A percentile compares a stretch with the other conserved stretches of the same genome.
Evolutionary conservation across 2,113 vertebrate genomes (phyloP).

Genomic region (Sebastes schlegelii): DNA sequence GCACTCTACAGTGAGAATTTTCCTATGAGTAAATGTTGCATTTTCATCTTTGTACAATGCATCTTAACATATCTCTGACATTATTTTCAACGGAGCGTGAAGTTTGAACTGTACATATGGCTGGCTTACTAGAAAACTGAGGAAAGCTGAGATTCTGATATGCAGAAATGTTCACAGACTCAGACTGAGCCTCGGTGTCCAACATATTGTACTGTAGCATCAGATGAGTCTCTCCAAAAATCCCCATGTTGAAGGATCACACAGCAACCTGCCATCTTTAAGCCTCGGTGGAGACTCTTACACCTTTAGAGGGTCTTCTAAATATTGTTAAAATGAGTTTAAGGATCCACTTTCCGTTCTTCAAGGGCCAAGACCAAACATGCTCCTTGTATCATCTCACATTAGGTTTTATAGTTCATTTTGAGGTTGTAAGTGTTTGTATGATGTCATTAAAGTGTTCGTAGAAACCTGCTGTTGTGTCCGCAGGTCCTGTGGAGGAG

Average conservation of each 20-base stretch:
- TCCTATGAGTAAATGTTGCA: conserved; percentile 51
- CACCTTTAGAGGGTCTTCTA: conserved; percentile 5
- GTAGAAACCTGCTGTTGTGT: conserved; percentile 20
- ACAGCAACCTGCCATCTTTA: conserved; percentile 13
- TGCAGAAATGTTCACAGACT: conserved; percentile 24
- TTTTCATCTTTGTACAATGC: conserved; percentile 58
- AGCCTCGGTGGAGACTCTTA: conserved; percentile 6
- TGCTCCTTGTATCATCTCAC: conserved; percentile 34
- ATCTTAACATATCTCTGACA: conserved; percentile 41
- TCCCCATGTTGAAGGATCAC: background rate
- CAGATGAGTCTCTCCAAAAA: conserved; percentile 19
- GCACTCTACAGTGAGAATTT: conserved; percentile 60
- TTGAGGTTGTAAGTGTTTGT: conserved; percentile 49
- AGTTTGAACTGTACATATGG: conserved; percentile 61
- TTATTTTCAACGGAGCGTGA: conserved; percentile 8
- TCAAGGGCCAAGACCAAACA: conserved; percentile 44
- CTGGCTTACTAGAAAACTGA: conserved; percentile 48
- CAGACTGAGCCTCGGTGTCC: background rate
- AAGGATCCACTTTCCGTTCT: conserved; percentile 41
- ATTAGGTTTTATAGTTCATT: conserved; percentile 25
- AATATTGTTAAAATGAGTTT: conserved; percentile 7
- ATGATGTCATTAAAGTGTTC: conserved; percentile 37
- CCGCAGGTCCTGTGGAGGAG: conserved; percentile 15
- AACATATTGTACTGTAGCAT: background rate
- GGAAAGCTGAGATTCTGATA: conserved; percentile 10